Evolutionary conservation across 2,888 invertebrate genomes (phyloP).

Genomic region (Doris montereyensis): DNA sequence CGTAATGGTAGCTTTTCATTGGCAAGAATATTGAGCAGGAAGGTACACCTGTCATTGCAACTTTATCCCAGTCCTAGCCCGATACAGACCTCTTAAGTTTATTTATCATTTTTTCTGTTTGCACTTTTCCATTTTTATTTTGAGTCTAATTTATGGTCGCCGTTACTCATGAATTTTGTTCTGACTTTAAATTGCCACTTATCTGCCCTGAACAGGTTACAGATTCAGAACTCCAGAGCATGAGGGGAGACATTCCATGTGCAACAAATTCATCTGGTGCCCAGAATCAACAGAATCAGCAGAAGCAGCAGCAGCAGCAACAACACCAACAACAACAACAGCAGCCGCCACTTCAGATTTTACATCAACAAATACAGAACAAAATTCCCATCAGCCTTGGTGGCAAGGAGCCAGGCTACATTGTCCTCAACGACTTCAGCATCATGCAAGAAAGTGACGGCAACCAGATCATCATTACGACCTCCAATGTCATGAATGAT

Average conservation of each 20-base stretch:
- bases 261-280: constrained; percentile 20
- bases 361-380: not conserved
- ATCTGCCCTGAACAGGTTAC: constrained; percentile 66
- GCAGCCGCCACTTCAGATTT: no score
- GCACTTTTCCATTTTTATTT: no score
- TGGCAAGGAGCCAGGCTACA: constrained; percentile 19
- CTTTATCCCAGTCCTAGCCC: no score
- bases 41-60: no score
- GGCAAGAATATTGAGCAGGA: no score
- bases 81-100: no score
- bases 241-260: constrained; percentile 54
- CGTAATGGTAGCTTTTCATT: no score
- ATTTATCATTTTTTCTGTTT: no score
- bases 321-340: constrained; percentile 25
- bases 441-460: constrained; percentile 33
- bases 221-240: constrained; percentile 69
- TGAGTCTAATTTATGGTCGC: no score
- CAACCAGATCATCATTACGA: constrained; percentile 39
- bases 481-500: constrained; percentile 29
- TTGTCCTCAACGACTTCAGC: constrained; percentile 38
- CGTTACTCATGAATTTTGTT: no score
- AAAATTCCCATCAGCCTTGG: not conserved
- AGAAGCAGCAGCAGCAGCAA: constrained; percentile 28
- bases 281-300: constrained; percentile 18
- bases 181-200: no score